phyloP scores from a whole-genome alignment of 2,888 invertebrate genomes.

The Andrena camellia region DNA sequence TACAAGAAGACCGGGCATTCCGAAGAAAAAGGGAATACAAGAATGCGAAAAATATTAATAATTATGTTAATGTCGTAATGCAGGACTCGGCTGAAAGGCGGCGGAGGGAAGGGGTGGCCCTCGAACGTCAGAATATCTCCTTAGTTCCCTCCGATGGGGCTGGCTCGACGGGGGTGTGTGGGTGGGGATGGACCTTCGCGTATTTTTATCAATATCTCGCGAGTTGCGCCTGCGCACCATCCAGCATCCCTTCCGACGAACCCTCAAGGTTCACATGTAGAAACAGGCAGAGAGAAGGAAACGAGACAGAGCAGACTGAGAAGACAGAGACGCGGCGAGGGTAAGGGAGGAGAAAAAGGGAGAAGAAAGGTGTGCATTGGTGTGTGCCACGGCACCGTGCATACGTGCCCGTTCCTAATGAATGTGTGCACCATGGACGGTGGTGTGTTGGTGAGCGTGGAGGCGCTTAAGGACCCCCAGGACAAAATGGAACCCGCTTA shows the following conservation, averaged over 20 bases:
- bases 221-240: slow-evolving; percentile 81
- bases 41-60: slow-evolving; percentile 77
- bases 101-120: slow-evolving; percentile 73
- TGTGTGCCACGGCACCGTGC: slow-evolving; percentile 58
- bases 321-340: slow-evolving; percentile 15
- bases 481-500: slow-evolving; percentile 84
- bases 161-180: slow-evolving; percentile 71
- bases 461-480: slow-evolving; percentile 80
- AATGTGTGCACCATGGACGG: slow-evolving; percentile 71
- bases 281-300: slow-evolving; percentile 55
- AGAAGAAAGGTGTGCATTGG: slow-evolving; percentile 46
- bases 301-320: slow-evolving; percentile 10
- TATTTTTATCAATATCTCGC: slow-evolving; percentile 84
- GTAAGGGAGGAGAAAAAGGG: slow-evolving; percentile 25
- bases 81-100: slow-evolving; percentile 66
- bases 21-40: slow-evolving; percentile 24
- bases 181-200: slow-evolving; percentile 82
- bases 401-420: slow-evolving; percentile 70
- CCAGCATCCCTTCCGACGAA: slow-evolving; percentile 79
- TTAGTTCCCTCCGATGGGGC: slow-evolving; percentile 79
- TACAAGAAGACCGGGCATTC: not conserved
- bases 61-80: slow-evolving; percentile 83
- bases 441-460: slow-evolving; percentile 65
- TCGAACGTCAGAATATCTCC: slow-evolving; percentile 84
- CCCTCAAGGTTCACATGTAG: slow-evolving; percentile 71